phyloP scores from a whole-genome alignment of 2,113 vertebrate species.

The Mustela lutreola region DNA sequence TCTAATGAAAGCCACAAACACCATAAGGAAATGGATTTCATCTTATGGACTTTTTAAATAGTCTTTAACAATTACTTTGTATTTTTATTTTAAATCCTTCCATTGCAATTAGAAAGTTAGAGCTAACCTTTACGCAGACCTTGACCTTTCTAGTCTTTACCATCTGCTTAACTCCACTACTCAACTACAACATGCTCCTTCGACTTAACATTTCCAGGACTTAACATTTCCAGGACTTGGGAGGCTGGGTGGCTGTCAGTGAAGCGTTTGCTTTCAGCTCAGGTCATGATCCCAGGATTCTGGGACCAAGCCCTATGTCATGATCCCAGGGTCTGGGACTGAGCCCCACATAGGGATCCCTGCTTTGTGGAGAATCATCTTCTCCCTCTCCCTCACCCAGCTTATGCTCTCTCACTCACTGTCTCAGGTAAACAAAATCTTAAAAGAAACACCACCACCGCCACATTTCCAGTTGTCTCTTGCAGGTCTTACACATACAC shows the following conservation, averaged over 20 bases:
- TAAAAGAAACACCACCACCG: no score
- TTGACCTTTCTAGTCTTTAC: neutral
- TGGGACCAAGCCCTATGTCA: no score
- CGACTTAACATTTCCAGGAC: neutral
- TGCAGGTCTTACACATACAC: neutral
- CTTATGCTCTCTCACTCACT: no score
- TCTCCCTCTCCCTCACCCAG: no score
- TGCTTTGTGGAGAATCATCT: no score
- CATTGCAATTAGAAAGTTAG: conserved; percentile 57
- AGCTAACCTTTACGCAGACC: conserved; percentile 52
- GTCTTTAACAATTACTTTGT: conserved; percentile 51
- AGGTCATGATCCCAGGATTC: no score
- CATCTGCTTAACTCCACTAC: neutral
- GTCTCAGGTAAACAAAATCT: no score
- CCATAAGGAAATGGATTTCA: neutral
- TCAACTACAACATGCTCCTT: neutral
- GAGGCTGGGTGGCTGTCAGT: no score
- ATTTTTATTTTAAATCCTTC: conserved; percentile 56
- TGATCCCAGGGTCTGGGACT: no score
- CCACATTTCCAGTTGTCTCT: neutral
- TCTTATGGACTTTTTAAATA: conserved; percentile 16
- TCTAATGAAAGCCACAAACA: conserved; percentile 52
- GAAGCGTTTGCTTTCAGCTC: no score
- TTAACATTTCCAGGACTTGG: neutral
- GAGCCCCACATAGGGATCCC: no score